Percentiles rank a stretch among this genome's conserved stretches.
Conservation (phyloP, 2,797 vertebrate genomes). For the Orestias chungarensis region DNA sequence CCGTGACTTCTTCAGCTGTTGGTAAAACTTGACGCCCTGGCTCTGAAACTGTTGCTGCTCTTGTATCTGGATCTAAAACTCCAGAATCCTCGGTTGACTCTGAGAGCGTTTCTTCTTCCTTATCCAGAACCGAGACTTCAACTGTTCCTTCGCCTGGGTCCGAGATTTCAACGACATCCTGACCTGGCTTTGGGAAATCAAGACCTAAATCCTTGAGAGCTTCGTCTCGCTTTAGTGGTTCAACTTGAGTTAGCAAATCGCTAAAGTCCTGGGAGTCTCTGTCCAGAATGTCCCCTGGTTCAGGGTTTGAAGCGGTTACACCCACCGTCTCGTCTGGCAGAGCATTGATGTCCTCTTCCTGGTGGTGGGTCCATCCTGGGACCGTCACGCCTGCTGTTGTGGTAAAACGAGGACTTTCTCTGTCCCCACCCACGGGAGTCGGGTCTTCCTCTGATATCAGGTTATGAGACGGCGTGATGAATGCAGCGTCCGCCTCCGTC, state of each 20-base stretch:
- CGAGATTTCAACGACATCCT: background rate
- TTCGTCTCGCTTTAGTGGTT: slow-evolving; percentile 14
- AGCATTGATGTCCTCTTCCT: slow-evolving; percentile 44
- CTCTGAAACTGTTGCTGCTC: background rate
- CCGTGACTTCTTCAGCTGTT: background rate
- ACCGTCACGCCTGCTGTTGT: too few relatives aligned
- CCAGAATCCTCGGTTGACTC: background rate
- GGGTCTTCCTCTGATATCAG: slow-evolving; percentile 59
- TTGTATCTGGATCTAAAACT: background rate
- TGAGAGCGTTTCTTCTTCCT: background rate
- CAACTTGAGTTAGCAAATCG: slow-evolving; percentile 24
- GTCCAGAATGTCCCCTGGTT: slow-evolving; percentile 9
- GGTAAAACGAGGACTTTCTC: slow-evolving; percentile 22
- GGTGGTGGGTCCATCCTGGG: background rate
- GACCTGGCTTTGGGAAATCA: slow-evolving; percentile 14
- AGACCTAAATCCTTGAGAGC: slow-evolving; percentile 13
- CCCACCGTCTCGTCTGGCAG: slow-evolving; percentile 41
- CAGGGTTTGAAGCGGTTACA: background rate
- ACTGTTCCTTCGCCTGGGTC: background rate
- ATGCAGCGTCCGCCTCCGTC: slow-evolving; percentile 25
- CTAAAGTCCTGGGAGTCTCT: slow-evolving; percentile 1
- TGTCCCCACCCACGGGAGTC: slow-evolving; percentile 32
- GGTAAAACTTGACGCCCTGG: slow-evolving; percentile 4
- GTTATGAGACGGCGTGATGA: slow-evolving; percentile 51
- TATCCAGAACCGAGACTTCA: slow-evolving; percentile 2